Conservation (phyloP, 2,888 invertebrate species). For the Latheticus oryzae region DNA sequence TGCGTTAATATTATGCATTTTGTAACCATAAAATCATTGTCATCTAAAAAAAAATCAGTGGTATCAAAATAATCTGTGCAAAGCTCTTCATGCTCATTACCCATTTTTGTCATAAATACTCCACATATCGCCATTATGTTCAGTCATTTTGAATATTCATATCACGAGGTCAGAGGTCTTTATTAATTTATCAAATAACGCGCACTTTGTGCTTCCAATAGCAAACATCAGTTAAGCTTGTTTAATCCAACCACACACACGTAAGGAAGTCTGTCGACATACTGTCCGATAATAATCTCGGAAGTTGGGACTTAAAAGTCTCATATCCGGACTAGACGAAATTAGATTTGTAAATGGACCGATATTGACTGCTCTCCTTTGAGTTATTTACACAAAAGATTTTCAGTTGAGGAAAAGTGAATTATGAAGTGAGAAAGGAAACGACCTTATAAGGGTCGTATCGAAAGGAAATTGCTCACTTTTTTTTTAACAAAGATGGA, state of each 20-base stretch:
- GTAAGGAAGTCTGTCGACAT: neutral
- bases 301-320: conserved; percentile 5
- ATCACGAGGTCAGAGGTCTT: neutral
- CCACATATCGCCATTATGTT: no score
- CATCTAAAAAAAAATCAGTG: no score
- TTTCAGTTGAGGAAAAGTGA: conserved; percentile 19
- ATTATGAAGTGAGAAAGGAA: conserved; percentile 21
- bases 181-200: conserved; percentile 10
- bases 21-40: no score
- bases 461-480: conserved; percentile 24
- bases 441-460: conserved; percentile 5
- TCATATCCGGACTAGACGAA: conserved; percentile 21
- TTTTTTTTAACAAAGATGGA: conserved; percentile 20
- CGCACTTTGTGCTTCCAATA: neutral
- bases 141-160: no score
- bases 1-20: no score
- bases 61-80: no score
- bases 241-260: conserved; percentile 7
- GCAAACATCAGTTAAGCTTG: neutral
- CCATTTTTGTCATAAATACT: no score
- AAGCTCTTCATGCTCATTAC: no score
- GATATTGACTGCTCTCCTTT: conserved; percentile 23
- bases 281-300: conserved; percentile 2
- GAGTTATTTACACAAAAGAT: conserved; percentile 30
- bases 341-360: conserved; percentile 28